These are phyloP conservation scores for Eupithecia insigniata DNA, from an alignment of 2,888 invertebrate species.

Conservation along the genomic window DNA sequence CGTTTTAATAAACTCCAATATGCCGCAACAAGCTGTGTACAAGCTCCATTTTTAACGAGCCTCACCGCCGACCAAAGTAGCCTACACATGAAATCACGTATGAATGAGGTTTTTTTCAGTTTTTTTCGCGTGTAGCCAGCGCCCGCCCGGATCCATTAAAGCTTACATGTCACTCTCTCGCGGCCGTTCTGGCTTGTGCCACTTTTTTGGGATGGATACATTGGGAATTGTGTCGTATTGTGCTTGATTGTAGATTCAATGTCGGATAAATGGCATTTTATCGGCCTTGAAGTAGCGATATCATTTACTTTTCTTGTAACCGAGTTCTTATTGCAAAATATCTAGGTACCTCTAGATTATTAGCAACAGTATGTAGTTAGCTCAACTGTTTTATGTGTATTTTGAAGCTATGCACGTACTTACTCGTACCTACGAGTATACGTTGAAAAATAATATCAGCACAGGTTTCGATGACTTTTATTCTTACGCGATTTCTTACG, in stretches of 20 bases:
- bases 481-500: too few relatives aligned
- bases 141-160: conserved; percentile 81
- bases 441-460: too few relatives aligned
- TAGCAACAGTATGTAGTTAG: neutral
- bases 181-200: conserved; percentile 43
- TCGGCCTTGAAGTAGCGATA: neutral
- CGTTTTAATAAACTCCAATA: conserved; percentile 78
- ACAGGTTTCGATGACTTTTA: too few relatives aligned
- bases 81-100: conserved; percentile 84
- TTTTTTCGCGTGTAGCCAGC: conserved; percentile 80
- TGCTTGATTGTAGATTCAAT: neutral
- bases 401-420: too few relatives aligned
- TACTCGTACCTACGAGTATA: too few relatives aligned
- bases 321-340: neutral
- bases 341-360: neutral
- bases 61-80: conserved; percentile 80
- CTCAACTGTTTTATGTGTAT: neutral
- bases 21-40: conserved; percentile 80
- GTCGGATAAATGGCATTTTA: neutral
- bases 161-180: conserved; percentile 81
- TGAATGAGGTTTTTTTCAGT: conserved; percentile 82
- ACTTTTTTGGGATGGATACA: conserved; percentile 30
- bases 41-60: conserved; percentile 82
- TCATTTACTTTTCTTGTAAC: neutral
- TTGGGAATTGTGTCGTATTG: conserved; percentile 9